A percentile compares a stretch with the other conserved stretches of the same genome.
phyloP scores from a whole-genome alignment of 2,113 vertebrate genomes.

The Tautogolabrus adspersus region DNA sequence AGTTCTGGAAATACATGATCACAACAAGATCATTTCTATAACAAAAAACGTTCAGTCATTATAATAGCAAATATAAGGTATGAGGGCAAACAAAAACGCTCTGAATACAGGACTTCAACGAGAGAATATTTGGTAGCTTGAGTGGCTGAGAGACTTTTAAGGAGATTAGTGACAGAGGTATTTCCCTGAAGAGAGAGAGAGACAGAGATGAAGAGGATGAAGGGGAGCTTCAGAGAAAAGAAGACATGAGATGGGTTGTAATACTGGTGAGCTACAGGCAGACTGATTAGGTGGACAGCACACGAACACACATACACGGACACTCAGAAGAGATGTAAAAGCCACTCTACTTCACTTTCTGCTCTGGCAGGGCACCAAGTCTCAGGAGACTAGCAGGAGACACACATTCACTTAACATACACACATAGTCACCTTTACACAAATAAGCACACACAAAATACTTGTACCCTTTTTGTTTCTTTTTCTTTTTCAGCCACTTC shows the following conservation, averaged over 20 bases:
- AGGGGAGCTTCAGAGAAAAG: constrained; percentile 51
- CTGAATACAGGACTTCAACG: neutral
- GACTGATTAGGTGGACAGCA: constrained; percentile 9
- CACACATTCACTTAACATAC: constrained; percentile 20
- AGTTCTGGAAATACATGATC: too few relatives aligned
- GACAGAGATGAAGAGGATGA: constrained; percentile 36
- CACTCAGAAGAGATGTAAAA: constrained; percentile 30
- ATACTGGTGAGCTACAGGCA: constrained; percentile 20
- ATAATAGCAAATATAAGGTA: neutral
- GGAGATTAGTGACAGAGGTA: constrained; percentile 61
- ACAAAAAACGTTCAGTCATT: too few relatives aligned
- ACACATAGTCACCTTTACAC: neutral
- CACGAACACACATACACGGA: constrained; percentile 17
- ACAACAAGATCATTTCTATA: too few relatives aligned
- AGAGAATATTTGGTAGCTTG: constrained; percentile 5
- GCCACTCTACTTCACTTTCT: constrained; percentile 22
- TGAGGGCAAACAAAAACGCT: neutral
- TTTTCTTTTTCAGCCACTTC: constrained; percentile 12
- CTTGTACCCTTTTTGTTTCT: constrained; percentile 35
- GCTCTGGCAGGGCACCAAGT: constrained; percentile 26
- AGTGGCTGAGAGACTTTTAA: constrained; percentile 57
- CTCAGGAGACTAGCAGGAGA: constrained; percentile 32
- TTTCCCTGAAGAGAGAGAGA: constrained; percentile 57
- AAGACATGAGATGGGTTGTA: constrained; percentile 54
- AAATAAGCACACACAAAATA: constrained; percentile 23